Conservation (phyloP, 2,797 vertebrate species). For the Hafferia zeledoni region DNA sequence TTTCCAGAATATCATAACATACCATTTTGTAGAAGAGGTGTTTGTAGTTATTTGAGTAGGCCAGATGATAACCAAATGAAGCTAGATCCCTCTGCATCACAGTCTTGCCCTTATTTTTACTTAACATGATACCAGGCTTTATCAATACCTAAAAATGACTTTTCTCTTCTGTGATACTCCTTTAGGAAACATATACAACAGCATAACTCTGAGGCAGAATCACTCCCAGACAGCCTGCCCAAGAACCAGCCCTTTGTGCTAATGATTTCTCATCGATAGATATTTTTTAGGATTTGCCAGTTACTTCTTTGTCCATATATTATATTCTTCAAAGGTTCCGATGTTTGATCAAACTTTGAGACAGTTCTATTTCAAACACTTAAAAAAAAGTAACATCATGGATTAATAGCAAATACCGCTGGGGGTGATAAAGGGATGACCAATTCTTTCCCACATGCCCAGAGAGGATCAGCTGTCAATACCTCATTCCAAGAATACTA, state of each 20-base stretch:
- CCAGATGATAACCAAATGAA: not conserved
- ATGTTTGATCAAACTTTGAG: not conserved
- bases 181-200: not conserved
- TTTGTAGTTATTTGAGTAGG: not conserved
- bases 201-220: not conserved
- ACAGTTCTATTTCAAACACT: not conserved
- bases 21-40: not conserved
- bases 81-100: not conserved
- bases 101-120: not conserved
- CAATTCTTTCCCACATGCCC: not conserved
- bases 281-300: not conserved
- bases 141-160: not conserved
- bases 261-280: not conserved
- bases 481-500: not conserved
- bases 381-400: not conserved
- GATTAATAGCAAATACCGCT: not conserved
- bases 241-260: not conserved
- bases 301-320: not conserved
- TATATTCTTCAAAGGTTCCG: not conserved
- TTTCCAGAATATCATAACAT: not conserved
- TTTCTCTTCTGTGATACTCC: not conserved
- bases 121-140: not conserved
- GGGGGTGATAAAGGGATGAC: not conserved
- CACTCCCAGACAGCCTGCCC: not conserved
- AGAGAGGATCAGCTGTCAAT: not conserved